These are phyloP conservation scores for Linepithema humile DNA, from an alignment of 1,140 invertebrate genomes.

Conservation along the genomic window DNA sequence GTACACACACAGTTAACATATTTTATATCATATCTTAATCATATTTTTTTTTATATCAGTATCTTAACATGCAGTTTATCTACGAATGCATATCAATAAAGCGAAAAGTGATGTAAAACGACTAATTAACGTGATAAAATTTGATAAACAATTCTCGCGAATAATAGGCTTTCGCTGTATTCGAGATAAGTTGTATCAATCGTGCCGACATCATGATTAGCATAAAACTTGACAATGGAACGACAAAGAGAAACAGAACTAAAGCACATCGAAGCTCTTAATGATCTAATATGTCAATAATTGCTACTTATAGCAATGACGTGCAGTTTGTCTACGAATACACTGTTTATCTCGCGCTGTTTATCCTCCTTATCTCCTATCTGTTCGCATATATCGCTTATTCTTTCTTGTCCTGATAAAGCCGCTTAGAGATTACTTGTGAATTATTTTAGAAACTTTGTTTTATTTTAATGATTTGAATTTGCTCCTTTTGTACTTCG, in stretches of 20 bases:
- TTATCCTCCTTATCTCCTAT: not conserved
- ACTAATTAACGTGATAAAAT: constrained; percentile 3
- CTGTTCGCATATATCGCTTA: not conserved
- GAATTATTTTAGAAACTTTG: not conserved
- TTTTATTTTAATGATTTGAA: no score
- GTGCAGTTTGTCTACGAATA: not conserved
- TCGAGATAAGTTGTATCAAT: constrained; percentile 4
- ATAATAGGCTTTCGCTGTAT: not conserved
- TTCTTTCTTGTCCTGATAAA: not conserved
- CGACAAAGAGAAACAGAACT: not conserved
- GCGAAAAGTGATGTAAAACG: not conserved
- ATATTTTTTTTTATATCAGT: not conserved
- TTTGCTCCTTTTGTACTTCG: no score
- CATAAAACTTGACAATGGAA: not conserved
- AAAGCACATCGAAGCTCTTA: not conserved
- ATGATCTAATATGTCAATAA: constrained; percentile 28
- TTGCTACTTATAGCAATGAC: constrained; percentile 11
- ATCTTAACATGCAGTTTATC: not conserved
- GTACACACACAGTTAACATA: no score
- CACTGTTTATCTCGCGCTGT: not conserved
- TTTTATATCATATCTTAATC: not conserved
- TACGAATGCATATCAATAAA: no score
- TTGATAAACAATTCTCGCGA: not conserved
- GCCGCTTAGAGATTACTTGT: not conserved
- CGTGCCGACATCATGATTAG: not conserved